Evolutionary conservation across 2,888 invertebrate genomes (phyloP).

Genomic region (Atethmia centrago): DNA sequence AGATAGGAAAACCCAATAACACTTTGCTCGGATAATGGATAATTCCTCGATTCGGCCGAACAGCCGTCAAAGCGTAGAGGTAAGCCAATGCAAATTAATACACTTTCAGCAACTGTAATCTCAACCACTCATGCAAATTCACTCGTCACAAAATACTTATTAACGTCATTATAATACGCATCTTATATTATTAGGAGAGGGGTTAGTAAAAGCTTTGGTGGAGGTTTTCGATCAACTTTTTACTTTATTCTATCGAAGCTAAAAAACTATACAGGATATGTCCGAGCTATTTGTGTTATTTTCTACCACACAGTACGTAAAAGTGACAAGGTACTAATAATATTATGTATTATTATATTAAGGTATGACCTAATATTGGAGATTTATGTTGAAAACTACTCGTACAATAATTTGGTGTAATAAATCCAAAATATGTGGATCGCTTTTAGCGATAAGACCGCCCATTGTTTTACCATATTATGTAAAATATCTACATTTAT

Average conservation of each 20-base stretch:
- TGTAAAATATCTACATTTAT: no score
- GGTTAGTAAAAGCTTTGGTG: constrained; percentile 2
- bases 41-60: neutral
- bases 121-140: constrained; percentile 56
- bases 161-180: constrained; percentile 1
- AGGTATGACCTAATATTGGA: neutral
- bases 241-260: neutral
- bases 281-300: neutral
- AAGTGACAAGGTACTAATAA: neutral
- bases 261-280: neutral
- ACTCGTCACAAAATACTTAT: constrained; percentile 30
- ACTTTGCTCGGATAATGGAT: no score
- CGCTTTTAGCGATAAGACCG: no score
- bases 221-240: constrained; percentile 5
- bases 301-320: constrained; percentile 4
- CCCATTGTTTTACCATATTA: no score
- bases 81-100: constrained; percentile 44
- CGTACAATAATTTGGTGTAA: neutral
- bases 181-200: constrained; percentile 28
- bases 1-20: no score
- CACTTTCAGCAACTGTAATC: constrained; percentile 23
- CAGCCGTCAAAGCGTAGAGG: constrained; percentile 28
- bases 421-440: neutral
- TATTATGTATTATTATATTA: neutral
- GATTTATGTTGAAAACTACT: neutral